These are phyloP conservation scores for Scopus umbretta DNA, from an alignment of 2,113 vertebrate species.

Conservation along the genomic window DNA sequence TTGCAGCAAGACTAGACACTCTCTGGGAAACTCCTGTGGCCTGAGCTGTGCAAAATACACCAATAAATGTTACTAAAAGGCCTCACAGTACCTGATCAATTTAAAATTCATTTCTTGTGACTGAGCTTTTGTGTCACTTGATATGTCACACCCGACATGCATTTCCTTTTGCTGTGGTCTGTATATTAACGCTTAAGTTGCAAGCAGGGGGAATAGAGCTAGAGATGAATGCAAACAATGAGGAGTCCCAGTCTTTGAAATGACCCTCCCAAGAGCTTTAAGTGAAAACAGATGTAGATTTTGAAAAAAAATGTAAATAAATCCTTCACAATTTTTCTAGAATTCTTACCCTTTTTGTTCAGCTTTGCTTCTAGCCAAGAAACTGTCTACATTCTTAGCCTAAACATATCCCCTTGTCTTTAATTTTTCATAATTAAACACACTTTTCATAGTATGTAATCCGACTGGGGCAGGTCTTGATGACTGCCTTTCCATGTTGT, in stretches of 20 bases:
- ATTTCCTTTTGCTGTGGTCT: slow-evolving; percentile 28
- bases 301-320: slow-evolving; percentile 27
- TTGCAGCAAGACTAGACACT: slow-evolving; percentile 14
- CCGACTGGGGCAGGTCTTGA: slow-evolving; percentile 43
- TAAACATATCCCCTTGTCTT: slow-evolving; percentile 62
- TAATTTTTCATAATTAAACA: slow-evolving; percentile 72
- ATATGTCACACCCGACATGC: slow-evolving; percentile 11
- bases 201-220: background rate
- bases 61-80: slow-evolving; percentile 13
- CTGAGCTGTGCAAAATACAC: slow-evolving; percentile 1
- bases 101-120: slow-evolving; percentile 2
- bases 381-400: slow-evolving; percentile 58
- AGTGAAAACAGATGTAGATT: slow-evolving; percentile 61
- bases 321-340: slow-evolving; percentile 1
- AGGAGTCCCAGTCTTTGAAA: slow-evolving; percentile 45
- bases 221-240: slow-evolving; percentile 22
- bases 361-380: slow-evolving; percentile 20
- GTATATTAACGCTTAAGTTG: slow-evolving; percentile 13
- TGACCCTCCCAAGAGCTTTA: slow-evolving; percentile 43
- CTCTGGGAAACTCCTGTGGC: background rate
- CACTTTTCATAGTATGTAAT: slow-evolving; percentile 46
- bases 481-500: slow-evolving; percentile 56
- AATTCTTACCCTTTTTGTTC: slow-evolving; percentile 22
- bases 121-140: slow-evolving; percentile 44
- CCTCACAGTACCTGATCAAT: slow-evolving; percentile 1